phyloP scores from a whole-genome alignment of 2,113 vertebrate species.

The Panurus biarmicus region DNA sequence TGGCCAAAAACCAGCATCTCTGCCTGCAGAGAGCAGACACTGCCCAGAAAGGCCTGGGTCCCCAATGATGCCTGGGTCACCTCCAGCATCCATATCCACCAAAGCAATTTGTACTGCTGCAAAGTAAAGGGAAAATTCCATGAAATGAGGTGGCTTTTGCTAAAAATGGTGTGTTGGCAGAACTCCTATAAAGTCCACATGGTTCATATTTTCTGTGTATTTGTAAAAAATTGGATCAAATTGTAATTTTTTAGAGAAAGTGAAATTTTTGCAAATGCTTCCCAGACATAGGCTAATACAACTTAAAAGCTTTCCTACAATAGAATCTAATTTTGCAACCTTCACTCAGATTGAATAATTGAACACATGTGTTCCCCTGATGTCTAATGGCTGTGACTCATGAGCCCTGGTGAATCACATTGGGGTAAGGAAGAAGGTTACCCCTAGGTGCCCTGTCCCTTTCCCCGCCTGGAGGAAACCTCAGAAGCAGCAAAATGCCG shows the following conservation, averaged over 20 bases:
- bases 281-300: not conserved
- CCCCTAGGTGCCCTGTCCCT: not conserved
- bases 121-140: not conserved
- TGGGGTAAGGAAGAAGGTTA: not conserved
- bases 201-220: not conserved
- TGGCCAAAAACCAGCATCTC: not conserved
- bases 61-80: rapidly evolving
- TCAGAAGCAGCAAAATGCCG: not conserved
- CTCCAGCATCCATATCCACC: rapidly evolving
- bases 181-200: not conserved
- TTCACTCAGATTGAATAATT: not conserved
- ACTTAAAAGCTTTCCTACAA: not conserved
- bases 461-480: not conserved
- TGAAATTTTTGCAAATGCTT: not conserved
- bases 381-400: constrained; percentile 2
- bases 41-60: not conserved
- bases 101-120: not conserved
- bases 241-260: not conserved
- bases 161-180: not conserved
- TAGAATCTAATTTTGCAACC: not conserved
- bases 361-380: not conserved
- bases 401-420: not conserved
- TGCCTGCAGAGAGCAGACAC: not conserved
- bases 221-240: not conserved
- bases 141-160: not conserved